phyloP scores from a whole-genome alignment of 2,797 vertebrate species.

The Alauda arvensis region DNA sequence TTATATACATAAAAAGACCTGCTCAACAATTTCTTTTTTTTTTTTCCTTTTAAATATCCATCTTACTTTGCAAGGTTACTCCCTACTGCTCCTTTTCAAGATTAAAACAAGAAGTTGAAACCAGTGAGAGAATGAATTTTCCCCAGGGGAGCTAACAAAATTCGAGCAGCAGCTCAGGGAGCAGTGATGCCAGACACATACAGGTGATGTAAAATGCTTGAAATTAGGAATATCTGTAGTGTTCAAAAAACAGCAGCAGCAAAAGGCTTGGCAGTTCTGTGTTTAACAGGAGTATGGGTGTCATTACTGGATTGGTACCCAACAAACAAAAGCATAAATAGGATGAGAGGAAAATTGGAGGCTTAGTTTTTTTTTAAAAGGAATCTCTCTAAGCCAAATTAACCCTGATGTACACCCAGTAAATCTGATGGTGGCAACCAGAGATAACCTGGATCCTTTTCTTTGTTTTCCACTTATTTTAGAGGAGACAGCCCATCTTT shows the following conservation, averaged over 20 bases:
- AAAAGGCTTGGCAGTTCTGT: neutral
- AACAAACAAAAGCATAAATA: neutral
- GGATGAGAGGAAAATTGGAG: neutral
- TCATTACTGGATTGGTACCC: neutral
- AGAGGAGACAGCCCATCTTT: neutral
- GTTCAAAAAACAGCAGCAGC: neutral
- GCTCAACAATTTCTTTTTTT: neutral
- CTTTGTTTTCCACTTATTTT: neutral
- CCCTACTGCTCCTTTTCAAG: neutral
- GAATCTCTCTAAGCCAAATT: neutral
- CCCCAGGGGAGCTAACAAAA: neutral
- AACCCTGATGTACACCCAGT: neutral
- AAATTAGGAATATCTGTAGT: neutral
- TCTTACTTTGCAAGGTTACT: neutral
- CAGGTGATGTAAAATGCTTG: neutral
- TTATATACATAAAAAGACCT: neutral
- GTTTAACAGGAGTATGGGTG: neutral
- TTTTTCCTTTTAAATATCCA: neutral
- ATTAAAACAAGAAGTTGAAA: constrained; percentile 2
- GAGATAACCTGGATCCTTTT: neutral
- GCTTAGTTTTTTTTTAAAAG: neutral
- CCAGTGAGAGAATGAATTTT: neutral
- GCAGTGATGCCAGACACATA: neutral
- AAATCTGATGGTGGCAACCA: neutral
- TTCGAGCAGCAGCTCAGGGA: neutral